These are phyloP conservation scores for Agraylea sexmaculata DNA, from an alignment of 1,140 invertebrate species.

Conservation along the genomic window DNA sequence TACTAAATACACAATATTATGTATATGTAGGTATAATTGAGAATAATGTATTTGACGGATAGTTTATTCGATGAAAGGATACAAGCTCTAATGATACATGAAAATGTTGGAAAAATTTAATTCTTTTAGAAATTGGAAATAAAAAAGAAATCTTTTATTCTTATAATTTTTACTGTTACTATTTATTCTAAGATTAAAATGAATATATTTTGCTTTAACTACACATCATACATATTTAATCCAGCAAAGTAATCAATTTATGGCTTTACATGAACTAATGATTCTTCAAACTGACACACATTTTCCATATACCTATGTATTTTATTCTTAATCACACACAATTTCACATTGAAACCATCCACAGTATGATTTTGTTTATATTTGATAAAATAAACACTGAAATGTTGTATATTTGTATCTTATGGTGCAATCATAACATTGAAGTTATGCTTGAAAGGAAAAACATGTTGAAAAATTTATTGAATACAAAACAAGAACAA, in stretches of 20 bases:
- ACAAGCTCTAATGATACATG: too few species aligned
- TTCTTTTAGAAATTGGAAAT: too few species aligned
- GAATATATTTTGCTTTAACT: neutral
- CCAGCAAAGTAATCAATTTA: neutral
- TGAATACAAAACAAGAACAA: constrained; percentile 3
- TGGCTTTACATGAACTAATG: constrained; percentile 2
- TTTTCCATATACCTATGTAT: constrained; percentile 21
- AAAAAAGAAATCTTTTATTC: constrained; percentile 13
- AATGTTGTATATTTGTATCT: constrained; percentile 6
- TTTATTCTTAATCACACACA: too few species aligned
- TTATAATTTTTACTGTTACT: constrained; percentile 8
- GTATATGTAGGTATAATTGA: too few species aligned
- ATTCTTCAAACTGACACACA: constrained; percentile 17
- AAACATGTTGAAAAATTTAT: constrained; percentile 3
- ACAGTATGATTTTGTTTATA: constrained; percentile 1
- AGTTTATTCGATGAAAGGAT: too few species aligned
- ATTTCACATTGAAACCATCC: constrained; percentile 16
- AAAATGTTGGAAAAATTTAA: too few species aligned
- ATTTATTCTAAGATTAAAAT: constrained; percentile 3
- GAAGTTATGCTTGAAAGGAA: constrained; percentile 1
- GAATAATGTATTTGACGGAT: too few species aligned
- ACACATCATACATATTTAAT: neutral
- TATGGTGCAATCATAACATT: constrained; percentile 5
- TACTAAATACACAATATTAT: too few species aligned
- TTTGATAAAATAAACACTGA: constrained; percentile 2